Conservation (phyloP, 2,113 vertebrate genomes). For the Megatriorchis doriae region DNA sequence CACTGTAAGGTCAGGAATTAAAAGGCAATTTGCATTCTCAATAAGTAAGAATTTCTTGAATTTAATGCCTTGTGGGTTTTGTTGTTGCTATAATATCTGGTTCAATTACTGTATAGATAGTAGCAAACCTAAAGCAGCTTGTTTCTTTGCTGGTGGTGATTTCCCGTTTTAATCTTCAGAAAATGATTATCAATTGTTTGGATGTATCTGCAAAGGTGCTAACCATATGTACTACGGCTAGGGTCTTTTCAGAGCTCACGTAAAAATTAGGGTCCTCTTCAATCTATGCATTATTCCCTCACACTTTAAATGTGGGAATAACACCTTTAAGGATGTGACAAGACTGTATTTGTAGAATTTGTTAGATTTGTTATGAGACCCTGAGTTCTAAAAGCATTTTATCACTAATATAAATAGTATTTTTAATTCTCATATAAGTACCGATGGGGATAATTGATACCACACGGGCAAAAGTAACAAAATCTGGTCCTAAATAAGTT, state of each 20-base stretch:
- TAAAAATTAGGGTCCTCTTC: background rate
- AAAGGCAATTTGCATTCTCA: background rate
- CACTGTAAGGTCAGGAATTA: slow-evolving; percentile 26
- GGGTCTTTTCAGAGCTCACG: background rate
- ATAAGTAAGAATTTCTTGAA: background rate
- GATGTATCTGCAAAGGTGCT: background rate
- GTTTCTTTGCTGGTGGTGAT: background rate
- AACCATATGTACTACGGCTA: background rate
- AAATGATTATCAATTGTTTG: background rate
- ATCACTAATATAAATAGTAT: background rate
- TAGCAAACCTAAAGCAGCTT: slow-evolving; percentile 24
- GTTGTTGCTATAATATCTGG: background rate
- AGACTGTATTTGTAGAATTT: background rate
- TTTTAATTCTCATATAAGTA: background rate
- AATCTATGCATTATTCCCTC: background rate
- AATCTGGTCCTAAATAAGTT: background rate
- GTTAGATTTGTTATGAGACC: background rate
- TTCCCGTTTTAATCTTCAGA: background rate
- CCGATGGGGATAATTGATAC: background rate
- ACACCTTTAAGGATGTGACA: background rate
- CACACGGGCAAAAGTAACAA: background rate
- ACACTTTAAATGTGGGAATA: background rate
- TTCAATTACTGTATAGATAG: background rate
- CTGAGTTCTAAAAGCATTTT: background rate
- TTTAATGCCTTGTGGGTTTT: background rate